Base-by-base conservation (phyloP, 2,113 vertebrate genomes). In the Nipponia nippon region DNA sequence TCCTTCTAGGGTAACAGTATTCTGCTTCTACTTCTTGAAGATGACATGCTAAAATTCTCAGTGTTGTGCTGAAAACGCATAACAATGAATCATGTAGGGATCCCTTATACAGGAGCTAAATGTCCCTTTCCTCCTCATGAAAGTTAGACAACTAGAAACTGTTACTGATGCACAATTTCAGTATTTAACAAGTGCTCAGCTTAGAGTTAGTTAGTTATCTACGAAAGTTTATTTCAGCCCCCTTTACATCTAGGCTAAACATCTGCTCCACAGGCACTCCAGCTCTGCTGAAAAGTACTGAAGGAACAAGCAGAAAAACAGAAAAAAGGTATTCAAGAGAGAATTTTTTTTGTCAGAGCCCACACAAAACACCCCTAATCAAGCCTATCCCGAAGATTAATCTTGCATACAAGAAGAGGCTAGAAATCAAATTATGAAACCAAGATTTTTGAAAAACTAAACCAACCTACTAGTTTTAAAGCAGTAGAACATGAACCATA, bases 61-160 rank as follows among this genome's bases (percentile, higher is more conserved):
- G 16, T 14, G 14, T 6, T 42, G 34, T 78, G n/a, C 34, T 40
- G 16, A 53, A 84, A 73, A 50, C 3, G 3, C 0, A 0, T 5
- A 67, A 40, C 17, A 53, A 42, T 26, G 21, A 67, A 65, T 21
- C 19, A 36, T 2, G 4, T 49, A 52, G 3, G 21, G 21, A 34
- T 29, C 22, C 25, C 14, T 59, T 44, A 27, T 9, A 26, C 11
- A n/a, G 56, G 8, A 86, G 38, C 3, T 44, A 30, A 70, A 53
- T 2, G 4, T 17, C 40, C 13, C 23, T 62, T 49, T 85, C 30
- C 44, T 52, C 20, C 34, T 70, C 21, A 47, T 25, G 6, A 6
- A 61, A 73, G 29, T 7, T 13, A 78, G 18, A 66, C 13, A 66
- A 56, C 16, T 36, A 34, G 12, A 27, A 65, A 70, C 30, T 21